Conservation (phyloP, 2,888 invertebrate genomes). For the Scaptomyza caliginosa region DNA sequence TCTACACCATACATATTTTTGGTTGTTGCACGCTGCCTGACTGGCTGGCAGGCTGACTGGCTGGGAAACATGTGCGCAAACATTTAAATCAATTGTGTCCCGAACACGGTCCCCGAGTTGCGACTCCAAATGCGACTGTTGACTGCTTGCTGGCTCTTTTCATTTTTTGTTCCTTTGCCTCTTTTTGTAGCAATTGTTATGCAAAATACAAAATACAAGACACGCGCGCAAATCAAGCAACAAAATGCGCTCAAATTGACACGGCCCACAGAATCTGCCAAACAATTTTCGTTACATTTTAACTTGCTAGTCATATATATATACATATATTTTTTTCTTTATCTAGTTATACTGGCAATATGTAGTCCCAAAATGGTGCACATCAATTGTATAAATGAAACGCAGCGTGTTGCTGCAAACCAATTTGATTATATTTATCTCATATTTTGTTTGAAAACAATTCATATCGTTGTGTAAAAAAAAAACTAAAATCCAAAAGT, state of each 20-base stretch:
- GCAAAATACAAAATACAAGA: constrained; percentile 71
- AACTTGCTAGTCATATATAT: not conserved
- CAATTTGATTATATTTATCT: constrained; percentile 19
- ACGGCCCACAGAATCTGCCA: constrained; percentile 37
- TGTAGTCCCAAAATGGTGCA: constrained; percentile 17
- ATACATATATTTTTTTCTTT: not conserved
- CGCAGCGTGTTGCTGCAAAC: not conserved
- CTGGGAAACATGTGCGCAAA: constrained; percentile 73
- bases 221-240: constrained; percentile 70
- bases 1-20: constrained; percentile 12
- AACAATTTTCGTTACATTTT: constrained; percentile 32
- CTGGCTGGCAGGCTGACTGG: not conserved
- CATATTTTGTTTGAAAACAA: not conserved
- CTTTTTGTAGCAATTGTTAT: constrained; percentile 62
- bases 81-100: constrained; percentile 76
- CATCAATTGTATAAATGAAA: not conserved
- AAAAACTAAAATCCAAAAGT: not conserved
- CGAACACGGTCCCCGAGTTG: constrained; percentile 36
- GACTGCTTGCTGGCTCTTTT: not conserved
- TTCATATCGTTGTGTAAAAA: not conserved
- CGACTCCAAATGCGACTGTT: not conserved
- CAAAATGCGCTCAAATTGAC: constrained; percentile 56
- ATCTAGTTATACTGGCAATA: not conserved
- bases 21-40: constrained; percentile 12
- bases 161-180: not conserved